phyloP scores from a whole-genome alignment of 2,797 vertebrate species.

The Somateria mollissima region DNA sequence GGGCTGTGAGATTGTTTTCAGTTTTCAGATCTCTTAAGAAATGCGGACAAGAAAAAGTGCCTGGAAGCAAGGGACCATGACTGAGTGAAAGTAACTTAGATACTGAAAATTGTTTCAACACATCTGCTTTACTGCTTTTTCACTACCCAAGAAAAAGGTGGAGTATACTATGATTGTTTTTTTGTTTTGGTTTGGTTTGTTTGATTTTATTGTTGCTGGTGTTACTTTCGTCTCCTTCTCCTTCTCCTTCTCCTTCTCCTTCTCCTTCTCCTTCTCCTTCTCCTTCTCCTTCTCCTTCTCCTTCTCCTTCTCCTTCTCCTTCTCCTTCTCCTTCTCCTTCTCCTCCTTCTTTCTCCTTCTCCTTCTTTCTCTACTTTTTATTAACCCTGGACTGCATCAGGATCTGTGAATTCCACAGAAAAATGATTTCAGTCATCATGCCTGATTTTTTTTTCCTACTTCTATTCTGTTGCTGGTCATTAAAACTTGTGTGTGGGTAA shows the following conservation, averaged over 20 bases:
- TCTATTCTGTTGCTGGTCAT: background rate
- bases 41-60: background rate
- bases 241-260: too few species aligned
- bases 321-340: too few species aligned
- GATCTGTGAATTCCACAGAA: background rate
- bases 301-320: too few species aligned
- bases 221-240: too few species aligned
- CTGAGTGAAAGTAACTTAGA: background rate
- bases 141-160: background rate
- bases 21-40: background rate
- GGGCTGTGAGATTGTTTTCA: background rate
- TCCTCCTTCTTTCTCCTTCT: too few species aligned
- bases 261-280: too few species aligned
- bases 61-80: background rate
- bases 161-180: background rate
- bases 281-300: too few species aligned
- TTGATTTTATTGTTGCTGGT: background rate
- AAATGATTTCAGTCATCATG: background rate
- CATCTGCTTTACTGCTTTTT: background rate
- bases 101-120: background rate
- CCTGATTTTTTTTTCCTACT: background rate
- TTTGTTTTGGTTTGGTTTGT: background rate
- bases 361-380: background rate
- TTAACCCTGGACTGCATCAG: background rate
- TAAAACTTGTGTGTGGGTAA: background rate